phyloP scores from a whole-genome alignment of 64 coral and sea anemone genomes.

The Montipora capricornis region DNA sequence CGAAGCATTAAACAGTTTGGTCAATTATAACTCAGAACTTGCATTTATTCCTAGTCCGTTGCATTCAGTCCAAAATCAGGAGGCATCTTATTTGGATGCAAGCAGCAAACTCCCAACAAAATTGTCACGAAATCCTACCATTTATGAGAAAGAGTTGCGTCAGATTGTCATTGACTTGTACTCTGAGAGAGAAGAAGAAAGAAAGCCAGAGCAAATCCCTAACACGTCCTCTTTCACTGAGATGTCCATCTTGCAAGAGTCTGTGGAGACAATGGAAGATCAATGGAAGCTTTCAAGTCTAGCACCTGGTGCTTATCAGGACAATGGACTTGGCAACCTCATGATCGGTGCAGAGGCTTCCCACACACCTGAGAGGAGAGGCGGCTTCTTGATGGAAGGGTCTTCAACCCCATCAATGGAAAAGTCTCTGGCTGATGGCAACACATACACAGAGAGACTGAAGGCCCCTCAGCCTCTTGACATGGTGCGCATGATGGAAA shows the following conservation, averaged over 20 bases:
- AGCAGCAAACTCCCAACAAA: slow-evolving; percentile 41
- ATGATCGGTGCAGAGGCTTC: neutral
- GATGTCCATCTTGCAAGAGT: neutral
- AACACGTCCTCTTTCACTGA: neutral
- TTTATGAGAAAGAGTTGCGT: slow-evolving; percentile 56
- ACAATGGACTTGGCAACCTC: neutral
- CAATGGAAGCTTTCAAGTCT: neutral
- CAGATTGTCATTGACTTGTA: slow-evolving; percentile 51
- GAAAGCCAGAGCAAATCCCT: neutral
- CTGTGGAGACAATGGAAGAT: neutral
- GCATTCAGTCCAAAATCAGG: neutral
- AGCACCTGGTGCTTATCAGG: neutral
- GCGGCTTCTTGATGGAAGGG: neutral
- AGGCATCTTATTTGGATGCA: neutral
- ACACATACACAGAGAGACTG: neutral
- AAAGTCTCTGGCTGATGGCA: neutral
- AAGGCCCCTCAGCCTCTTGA: slow-evolving; percentile 43
- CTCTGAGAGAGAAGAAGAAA: slow-evolving; percentile 20
- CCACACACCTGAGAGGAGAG: neutral
- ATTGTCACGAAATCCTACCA: slow-evolving; percentile 50
- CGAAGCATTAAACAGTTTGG: slow-evolving; percentile 13
- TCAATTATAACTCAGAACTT: slow-evolving; percentile 50
- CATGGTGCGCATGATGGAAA: neutral
- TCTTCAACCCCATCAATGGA: neutral
- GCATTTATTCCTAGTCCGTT: neutral